These are phyloP conservation scores for Euwallacea similis DNA, from an alignment of 1,140 invertebrate genomes.

Conservation along the genomic window DNA sequence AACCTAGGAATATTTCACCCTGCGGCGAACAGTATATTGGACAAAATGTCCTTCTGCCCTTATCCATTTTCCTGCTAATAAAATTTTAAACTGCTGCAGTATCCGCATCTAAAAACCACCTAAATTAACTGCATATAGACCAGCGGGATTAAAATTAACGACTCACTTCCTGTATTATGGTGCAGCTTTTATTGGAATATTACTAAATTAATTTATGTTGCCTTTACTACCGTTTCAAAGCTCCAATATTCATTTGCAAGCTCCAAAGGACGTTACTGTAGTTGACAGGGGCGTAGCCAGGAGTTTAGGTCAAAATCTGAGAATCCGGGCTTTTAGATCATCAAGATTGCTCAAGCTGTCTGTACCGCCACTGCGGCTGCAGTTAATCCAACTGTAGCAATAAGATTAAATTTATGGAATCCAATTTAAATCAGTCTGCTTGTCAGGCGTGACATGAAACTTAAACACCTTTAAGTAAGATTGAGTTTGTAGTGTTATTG, in stretches of 20 bases:
- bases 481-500: too few species aligned
- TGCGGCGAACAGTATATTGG: too few species aligned
- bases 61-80: too few species aligned
- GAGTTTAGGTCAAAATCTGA: too few species aligned
- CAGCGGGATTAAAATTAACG: neutral
- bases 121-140: neutral
- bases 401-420: neutral
- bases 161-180: neutral
- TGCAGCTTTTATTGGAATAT: conserved; percentile 2
- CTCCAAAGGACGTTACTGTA: neutral
- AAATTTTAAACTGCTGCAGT: too few species aligned
- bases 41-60: too few species aligned
- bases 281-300: too few species aligned
- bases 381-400: neutral
- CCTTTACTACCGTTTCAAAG: conserved; percentile 3
- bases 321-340: too few species aligned
- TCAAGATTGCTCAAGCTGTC: too few species aligned
- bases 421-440: conserved; percentile 2
- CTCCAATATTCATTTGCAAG: conserved; percentile 5
- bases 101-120: too few species aligned
- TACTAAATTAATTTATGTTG: conserved; percentile 7
- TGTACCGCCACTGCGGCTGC: too few species aligned
- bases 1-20: too few species aligned
- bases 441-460: conserved; percentile 3
- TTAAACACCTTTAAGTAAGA: neutral